Evolutionary conservation across 2,888 invertebrate species (phyloP).

Genomic region (Mystacides longicornis): DNA sequence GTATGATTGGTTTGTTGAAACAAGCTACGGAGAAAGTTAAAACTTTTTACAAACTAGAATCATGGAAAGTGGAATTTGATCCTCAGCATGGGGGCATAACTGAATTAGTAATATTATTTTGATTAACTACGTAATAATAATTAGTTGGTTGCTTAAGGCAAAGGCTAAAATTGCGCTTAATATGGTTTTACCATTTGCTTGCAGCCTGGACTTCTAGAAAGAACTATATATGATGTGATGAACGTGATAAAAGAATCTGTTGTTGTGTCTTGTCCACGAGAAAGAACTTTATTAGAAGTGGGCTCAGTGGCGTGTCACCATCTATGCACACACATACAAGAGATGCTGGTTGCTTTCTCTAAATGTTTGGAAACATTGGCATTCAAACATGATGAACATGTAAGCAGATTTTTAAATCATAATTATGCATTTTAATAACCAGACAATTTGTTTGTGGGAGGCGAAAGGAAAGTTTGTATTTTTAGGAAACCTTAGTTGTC

Average conservation of each 20-base stretch:
- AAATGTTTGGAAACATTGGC: constrained; percentile 68
- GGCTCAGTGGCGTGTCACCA: constrained; percentile 38
- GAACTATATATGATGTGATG: constrained; percentile 38
- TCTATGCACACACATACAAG: constrained; percentile 47
- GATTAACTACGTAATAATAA: no score
- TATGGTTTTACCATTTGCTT: constrained; percentile 1
- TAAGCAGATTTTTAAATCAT: constrained; percentile 24
- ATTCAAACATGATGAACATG: constrained; percentile 59
- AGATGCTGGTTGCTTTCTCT: constrained; percentile 55
- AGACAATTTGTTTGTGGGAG: no score
- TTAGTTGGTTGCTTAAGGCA: no score
- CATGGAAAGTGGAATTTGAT: constrained; percentile 79
- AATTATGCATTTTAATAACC: no score
- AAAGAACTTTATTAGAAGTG: constrained; percentile 38
- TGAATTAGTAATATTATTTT: constrained; percentile 54
- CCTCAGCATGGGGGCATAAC: constrained; percentile 83
- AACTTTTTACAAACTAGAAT: constrained; percentile 65
- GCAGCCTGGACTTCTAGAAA: constrained; percentile 40
- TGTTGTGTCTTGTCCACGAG: constrained; percentile 37
- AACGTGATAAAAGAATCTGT: constrained; percentile 44
- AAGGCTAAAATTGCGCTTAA: no score
- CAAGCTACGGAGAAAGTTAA: constrained; percentile 75
- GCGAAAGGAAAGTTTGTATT: no score
- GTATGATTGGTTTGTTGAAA: constrained; percentile 77
- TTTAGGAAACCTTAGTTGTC: no score